Conservation (phyloP, 2,888 invertebrate species). For the Erannis defoliaria region DNA sequence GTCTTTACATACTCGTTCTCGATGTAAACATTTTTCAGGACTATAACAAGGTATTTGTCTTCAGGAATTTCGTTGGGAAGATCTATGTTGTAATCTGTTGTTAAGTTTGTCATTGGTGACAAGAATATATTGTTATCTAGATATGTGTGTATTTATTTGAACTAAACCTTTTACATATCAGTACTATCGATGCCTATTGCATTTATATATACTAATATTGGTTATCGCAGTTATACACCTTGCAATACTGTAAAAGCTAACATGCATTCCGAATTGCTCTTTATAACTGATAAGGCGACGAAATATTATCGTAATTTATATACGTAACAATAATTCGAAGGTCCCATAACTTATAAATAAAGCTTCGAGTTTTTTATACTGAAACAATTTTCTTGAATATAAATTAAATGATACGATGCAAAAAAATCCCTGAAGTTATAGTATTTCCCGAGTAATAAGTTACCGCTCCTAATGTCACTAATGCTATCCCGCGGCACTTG, state of each 20-base stretch:
- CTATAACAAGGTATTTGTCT: conserved; percentile 61
- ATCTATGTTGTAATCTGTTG: conserved; percentile 86
- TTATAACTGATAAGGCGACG: neutral
- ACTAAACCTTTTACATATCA: conserved; percentile 8
- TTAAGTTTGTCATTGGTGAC: conserved; percentile 87
- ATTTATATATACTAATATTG: no score
- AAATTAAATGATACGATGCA: no score
- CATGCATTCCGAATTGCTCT: neutral
- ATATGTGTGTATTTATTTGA: conserved; percentile 69
- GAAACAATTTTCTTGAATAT: neutral
- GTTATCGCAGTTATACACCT: conserved; percentile 9
- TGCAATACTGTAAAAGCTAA: conserved; percentile 2
- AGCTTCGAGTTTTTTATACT: neutral
- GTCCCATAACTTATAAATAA: neutral
- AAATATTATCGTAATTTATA: no score
- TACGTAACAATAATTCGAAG: no score
- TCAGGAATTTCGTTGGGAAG: conserved; percentile 76
- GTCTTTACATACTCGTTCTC: conserved; percentile 47
- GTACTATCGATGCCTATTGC: no score
- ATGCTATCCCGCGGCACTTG: no score
- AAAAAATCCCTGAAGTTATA: no score
- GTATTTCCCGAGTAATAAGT: no score
- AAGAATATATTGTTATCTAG: conserved; percentile 87
- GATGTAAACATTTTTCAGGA: conserved; percentile 63
- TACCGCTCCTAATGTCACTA: no score